Evolutionary conservation across 2,888 invertebrate species (phyloP).

Genomic region (Vandiemenella viatica): DNA sequence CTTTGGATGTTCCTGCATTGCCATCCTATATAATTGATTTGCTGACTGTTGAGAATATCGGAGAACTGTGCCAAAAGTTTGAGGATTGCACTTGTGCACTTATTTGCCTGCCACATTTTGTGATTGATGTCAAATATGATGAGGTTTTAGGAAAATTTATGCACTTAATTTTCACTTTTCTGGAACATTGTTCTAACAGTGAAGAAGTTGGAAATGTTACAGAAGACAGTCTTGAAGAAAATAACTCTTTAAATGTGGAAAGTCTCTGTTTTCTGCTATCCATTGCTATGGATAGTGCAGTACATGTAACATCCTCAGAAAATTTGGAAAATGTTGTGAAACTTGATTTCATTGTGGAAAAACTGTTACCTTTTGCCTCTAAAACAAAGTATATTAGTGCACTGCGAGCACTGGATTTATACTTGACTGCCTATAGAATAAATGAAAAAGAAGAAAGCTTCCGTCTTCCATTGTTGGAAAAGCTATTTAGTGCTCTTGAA

Average conservation of each 20-base stretch:
- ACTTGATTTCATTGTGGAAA: constrained; percentile 30
- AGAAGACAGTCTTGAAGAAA: no score
- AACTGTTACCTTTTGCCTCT: constrained; percentile 32
- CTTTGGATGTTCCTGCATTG: no score
- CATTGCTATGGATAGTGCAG: constrained; percentile 36
- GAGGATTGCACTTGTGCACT: no score
- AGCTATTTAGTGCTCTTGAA: constrained; percentile 38
- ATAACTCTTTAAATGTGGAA: no score
- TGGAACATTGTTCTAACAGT: no score
- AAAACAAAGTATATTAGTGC: constrained; percentile 34
- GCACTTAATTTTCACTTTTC: no score
- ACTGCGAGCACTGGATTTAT: constrained; percentile 39
- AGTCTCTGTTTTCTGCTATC: constrained; percentile 35
- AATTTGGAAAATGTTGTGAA: constrained; percentile 32
- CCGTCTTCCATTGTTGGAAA: constrained; percentile 29
- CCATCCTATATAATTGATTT: no score
- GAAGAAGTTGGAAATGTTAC: no score
- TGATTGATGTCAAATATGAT: no score
- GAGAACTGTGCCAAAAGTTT: no score
- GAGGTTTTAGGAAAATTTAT: no score
- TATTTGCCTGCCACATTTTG: constrained; percentile 40
- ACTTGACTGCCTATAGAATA: constrained; percentile 33
- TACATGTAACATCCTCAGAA: constrained; percentile 38
- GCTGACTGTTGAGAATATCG: no score
- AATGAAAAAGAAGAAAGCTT: constrained; percentile 27